Conservation (phyloP, 1,140 invertebrate genomes). For the Drosophila mauritiana region DNA sequence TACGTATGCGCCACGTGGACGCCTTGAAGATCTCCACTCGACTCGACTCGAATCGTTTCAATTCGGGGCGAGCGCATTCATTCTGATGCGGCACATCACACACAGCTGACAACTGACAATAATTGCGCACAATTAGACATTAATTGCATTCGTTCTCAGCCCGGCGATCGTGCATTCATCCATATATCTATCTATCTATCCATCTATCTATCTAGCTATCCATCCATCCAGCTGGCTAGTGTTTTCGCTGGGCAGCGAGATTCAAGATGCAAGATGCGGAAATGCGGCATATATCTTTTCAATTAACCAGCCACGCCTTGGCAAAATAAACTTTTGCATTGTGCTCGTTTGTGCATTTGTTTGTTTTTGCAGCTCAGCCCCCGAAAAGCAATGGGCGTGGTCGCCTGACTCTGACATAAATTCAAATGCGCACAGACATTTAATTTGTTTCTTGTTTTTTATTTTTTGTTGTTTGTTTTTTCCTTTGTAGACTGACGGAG, state of each 20-base stretch:
- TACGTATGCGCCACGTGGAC: conserved; percentile 75
- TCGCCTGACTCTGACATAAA: conserved; percentile 35
- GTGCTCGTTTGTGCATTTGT: conserved; percentile 37
- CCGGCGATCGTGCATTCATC: conserved; percentile 57
- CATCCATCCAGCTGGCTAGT: conserved; percentile 47
- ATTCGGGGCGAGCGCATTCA: conserved; percentile 15
- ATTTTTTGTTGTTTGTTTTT: neutral
- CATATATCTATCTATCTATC: conserved; percentile 22
- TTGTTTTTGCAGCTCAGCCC: conserved; percentile 28
- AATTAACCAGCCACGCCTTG: conserved; percentile 57
- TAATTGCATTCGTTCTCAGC: conserved; percentile 76
- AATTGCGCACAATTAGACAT: conserved; percentile 81
- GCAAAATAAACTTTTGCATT: conserved; percentile 67
- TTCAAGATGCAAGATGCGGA: conserved; percentile 65
- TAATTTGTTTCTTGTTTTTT: neutral
- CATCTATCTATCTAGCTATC: conserved; percentile 17
- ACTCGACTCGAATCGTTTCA: conserved; percentile 10
- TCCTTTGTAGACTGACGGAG: conserved; percentile 1
- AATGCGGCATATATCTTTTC: conserved; percentile 70
- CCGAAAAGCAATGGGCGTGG: conserved; percentile 43
- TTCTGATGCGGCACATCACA: conserved; percentile 43
- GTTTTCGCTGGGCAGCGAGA: conserved; percentile 33
- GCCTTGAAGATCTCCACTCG: conserved; percentile 38
- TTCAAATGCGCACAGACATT: conserved; percentile 37
- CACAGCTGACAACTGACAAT: conserved; percentile 55